Conservation (phyloP, 1,140 invertebrate genomes). For the Drosophila seguyi region DNA sequence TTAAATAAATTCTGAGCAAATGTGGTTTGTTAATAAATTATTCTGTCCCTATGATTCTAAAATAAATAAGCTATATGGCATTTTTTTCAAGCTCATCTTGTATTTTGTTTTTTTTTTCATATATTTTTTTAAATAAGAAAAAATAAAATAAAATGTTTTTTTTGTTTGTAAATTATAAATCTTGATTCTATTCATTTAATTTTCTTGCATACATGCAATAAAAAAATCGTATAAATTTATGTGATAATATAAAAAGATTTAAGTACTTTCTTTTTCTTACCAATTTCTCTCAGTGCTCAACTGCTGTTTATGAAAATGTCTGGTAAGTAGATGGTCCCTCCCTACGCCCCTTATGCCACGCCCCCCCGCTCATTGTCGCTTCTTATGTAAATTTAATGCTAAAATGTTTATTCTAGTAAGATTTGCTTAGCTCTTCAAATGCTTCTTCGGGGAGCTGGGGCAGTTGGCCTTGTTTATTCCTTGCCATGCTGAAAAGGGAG, state of each 20-base stretch:
- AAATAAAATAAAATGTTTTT: too few relatives aligned
- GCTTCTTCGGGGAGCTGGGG: constrained; percentile 40
- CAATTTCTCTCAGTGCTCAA: constrained; percentile 10
- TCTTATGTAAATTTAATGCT: constrained; percentile 83
- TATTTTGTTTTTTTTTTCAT: too few relatives aligned
- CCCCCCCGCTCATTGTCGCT: constrained; percentile 60
- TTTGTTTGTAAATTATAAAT: too few relatives aligned
- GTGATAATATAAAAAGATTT: too few relatives aligned
- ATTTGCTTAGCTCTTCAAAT: constrained; percentile 80
- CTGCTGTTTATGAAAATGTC: constrained; percentile 80
- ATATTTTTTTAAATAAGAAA: too few relatives aligned
- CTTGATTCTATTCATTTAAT: background rate
- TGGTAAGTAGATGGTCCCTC: constrained; percentile 51
- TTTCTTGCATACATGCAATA: background rate
- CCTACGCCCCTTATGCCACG: background rate
- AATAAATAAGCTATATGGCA: too few relatives aligned
- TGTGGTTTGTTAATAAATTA: too few relatives aligned
- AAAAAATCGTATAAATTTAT: background rate
- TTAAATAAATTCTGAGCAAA: too few relatives aligned
- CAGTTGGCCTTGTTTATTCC: constrained; percentile 35
- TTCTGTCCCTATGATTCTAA: too few relatives aligned
- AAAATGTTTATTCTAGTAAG: constrained; percentile 82
- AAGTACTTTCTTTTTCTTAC: background rate
- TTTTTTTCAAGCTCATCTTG: too few relatives aligned
- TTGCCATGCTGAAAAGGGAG: background rate